Evolutionary conservation across 2,113 vertebrate species (phyloP).

Genomic region (Ptilonorhynchus violaceus): DNA sequence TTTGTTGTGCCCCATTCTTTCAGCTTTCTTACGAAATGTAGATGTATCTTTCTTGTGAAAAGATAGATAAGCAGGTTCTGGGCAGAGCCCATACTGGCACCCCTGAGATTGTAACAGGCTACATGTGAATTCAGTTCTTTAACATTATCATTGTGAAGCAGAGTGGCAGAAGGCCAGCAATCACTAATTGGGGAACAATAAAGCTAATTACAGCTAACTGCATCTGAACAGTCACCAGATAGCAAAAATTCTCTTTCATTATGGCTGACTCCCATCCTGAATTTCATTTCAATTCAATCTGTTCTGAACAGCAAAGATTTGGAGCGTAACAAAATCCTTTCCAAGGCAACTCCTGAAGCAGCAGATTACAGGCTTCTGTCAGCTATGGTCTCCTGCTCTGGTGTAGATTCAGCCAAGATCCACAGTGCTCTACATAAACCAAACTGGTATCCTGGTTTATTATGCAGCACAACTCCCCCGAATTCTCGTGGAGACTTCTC

Average conservation of each 20-base stretch:
- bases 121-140: not conserved
- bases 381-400: not conserved
- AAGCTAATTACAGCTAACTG: not conserved
- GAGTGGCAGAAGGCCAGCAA: not conserved
- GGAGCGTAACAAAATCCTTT: not conserved
- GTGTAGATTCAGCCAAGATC: not conserved
- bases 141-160: not conserved
- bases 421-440: not conserved
- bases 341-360: not conserved
- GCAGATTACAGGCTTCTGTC: not conserved
- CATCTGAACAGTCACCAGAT: slow-evolving; percentile 2
- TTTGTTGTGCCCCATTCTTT: not conserved
- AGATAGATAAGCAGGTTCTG: not conserved
- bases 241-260: slow-evolving; percentile 8
- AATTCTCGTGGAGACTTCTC: not conserved
- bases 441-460: not conserved
- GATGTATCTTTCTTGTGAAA: not conserved
- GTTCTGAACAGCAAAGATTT: not conserved
- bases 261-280: slow-evolving; percentile 13
- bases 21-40: not conserved
- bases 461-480: not conserved
- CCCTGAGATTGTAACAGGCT: not conserved
- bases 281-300: slow-evolving; percentile 17
- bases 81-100: not conserved
- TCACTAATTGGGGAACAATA: not conserved